Percentiles rank a stretch among this genome's conserved stretches.
Evolutionary conservation across 2,888 invertebrate genomes (phyloP).

Genomic region (Euplexia lucipara): DNA sequence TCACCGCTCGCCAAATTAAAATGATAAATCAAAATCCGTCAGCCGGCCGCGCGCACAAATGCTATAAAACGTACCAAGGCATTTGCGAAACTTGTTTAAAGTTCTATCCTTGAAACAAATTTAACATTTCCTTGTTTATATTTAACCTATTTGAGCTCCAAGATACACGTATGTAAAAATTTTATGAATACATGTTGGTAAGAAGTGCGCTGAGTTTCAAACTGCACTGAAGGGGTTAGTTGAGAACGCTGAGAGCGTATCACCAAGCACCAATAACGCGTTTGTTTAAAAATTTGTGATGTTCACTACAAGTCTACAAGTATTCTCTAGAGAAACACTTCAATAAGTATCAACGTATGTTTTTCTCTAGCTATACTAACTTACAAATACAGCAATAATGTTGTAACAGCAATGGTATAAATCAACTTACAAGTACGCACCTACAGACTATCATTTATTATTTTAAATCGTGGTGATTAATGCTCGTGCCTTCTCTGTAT

Average conservation of each 20-base stretch:
- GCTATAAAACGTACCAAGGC: slow-evolving; percentile 66
- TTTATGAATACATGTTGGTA: slow-evolving; percentile 23
- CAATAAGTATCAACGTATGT: slow-evolving; percentile 15
- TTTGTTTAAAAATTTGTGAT: slow-evolving; percentile 53
- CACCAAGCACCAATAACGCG: slow-evolving; percentile 45
- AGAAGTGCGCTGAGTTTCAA: slow-evolving; percentile 38
- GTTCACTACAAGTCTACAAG: slow-evolving; percentile 44
- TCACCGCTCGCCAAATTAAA: slow-evolving; percentile 87
- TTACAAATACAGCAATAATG: too few relatives aligned
- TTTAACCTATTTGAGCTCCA: slow-evolving; percentile 40
- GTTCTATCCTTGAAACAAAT: slow-evolving; percentile 62
- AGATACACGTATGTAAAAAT: slow-evolving; percentile 28
- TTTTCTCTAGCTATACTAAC: slow-evolving; percentile 7
- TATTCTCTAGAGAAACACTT: slow-evolving; percentile 34
- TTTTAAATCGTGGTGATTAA: too few relatives aligned
- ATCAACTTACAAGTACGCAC: neutral
- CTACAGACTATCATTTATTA: too few relatives aligned
- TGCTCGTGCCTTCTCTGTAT: too few relatives aligned
- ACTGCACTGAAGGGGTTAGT: slow-evolving; percentile 47
- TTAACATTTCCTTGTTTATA: slow-evolving; percentile 61
- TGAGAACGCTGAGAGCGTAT: slow-evolving; percentile 29
- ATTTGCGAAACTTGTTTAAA: slow-evolving; percentile 67
- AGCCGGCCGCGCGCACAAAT: slow-evolving; percentile 71
- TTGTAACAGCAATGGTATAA: too few relatives aligned
- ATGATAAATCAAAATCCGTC: slow-evolving; percentile 89